A percentile compares a stretch with the other conserved stretches of the same genome.
Conservation (phyloP, 2,113 vertebrate species). For the Tretioscincus oriximinensis region DNA sequence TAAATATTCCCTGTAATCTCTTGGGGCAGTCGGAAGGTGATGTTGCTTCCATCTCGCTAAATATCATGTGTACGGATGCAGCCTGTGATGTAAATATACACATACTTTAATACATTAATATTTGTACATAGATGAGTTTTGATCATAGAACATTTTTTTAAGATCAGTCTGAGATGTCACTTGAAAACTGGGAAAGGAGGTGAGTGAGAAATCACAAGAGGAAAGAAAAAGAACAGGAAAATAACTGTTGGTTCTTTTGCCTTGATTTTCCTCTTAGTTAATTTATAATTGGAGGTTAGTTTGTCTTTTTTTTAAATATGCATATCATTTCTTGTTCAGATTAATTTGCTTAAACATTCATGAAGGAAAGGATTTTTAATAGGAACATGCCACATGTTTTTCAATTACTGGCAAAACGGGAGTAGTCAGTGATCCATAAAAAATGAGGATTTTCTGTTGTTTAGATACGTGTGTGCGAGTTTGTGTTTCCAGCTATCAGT, state of each 20-base stretch:
- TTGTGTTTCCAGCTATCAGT: not conserved
- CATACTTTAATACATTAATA: no score
- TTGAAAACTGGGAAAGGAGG: not conserved
- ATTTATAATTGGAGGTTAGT: constrained; percentile 47
- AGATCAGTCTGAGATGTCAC: not conserved
- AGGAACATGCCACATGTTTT: constrained; percentile 50
- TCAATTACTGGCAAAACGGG: constrained; percentile 49
- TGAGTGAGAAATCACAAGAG: not conserved
- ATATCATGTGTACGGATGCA: no score
- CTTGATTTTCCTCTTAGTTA: constrained; percentile 33
- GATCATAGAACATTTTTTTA: no score
- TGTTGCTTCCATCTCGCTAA: no score
- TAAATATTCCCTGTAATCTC: no score
- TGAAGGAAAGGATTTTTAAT: constrained; percentile 45
- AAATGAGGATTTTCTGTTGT: constrained; percentile 44
- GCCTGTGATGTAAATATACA: no score
- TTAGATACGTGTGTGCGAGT: constrained; percentile 30
- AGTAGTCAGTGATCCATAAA: constrained; percentile 43
- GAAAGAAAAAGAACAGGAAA: not conserved
- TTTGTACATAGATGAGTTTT: no score
- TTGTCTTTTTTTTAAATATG: constrained; percentile 45
- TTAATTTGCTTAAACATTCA: constrained; percentile 64
- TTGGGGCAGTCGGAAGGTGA: no score
- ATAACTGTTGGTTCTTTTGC: not conserved
- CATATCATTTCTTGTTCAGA: constrained; percentile 47